Conservation (phyloP, 53 echinoderm and acorn worm genomes). For the Luidia sarsii region DNA sequence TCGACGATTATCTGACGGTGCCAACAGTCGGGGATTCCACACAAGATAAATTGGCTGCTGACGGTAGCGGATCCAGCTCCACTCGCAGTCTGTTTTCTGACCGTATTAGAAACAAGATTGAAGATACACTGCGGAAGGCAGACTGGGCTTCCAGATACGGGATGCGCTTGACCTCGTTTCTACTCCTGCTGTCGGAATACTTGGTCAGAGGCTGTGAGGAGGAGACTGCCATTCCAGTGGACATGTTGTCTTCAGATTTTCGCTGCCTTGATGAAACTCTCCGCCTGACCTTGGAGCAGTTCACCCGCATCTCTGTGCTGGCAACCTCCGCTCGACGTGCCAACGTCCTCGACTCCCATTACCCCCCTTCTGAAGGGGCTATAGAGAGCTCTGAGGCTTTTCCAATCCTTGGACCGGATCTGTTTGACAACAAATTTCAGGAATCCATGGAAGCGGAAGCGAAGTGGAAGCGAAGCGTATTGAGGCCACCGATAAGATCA, state of each 20-base stretch:
- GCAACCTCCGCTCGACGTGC: not conserved
- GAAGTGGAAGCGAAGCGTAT: constrained; percentile 13
- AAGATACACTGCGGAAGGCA: not conserved
- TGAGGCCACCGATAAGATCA: constrained; percentile 18
- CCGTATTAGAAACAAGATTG: not conserved
- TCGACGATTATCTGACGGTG: no score
- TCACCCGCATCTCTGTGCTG: not conserved
- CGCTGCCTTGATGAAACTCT: not conserved
- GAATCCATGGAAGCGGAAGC: constrained; percentile 32
- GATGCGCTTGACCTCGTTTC: not conserved
- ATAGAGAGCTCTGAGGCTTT: not conserved
- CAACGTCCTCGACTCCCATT: not conserved
- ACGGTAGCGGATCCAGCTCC: no score
- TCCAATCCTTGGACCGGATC: not conserved
- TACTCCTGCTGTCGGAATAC: constrained; percentile 8
- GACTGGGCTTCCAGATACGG: not conserved
- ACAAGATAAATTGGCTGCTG: no score
- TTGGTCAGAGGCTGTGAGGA: not conserved
- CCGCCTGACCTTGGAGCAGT: not conserved
- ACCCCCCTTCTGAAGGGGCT: not conserved
- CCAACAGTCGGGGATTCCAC: no score
- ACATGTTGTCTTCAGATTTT: not conserved
- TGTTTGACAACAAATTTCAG: constrained; percentile 11
- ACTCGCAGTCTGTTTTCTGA: constrained; percentile 4
- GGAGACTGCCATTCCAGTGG: not conserved